Percentiles rank a stretch among this genome's conserved stretches.
Conservation (phyloP, 2,113 vertebrate genomes). For the Phylloscopus trochiloides region DNA sequence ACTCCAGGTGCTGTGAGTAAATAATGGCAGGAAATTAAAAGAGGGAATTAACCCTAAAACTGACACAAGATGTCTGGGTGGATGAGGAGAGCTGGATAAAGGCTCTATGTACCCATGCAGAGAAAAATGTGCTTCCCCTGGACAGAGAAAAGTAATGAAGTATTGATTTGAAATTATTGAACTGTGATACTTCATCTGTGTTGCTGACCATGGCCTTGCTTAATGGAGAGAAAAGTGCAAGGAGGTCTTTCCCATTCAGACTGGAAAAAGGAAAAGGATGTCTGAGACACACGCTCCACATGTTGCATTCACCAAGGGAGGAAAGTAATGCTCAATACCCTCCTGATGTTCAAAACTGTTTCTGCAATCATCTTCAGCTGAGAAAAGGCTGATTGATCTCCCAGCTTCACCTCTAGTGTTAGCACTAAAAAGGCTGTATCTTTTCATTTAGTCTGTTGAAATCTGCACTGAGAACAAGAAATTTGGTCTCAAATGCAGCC, state of each 20-base stretch:
- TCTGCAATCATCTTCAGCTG: neutral
- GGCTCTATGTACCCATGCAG: neutral
- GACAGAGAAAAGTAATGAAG: neutral
- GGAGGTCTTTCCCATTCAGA: neutral
- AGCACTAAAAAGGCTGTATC: neutral
- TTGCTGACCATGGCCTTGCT: neutral
- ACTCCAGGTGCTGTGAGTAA: neutral
- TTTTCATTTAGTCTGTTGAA: neutral
- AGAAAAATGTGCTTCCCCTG: neutral
- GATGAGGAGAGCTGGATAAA: neutral
- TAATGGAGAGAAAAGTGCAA: neutral
- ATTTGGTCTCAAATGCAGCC: neutral
- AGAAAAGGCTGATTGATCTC: slow-evolving; percentile 18
- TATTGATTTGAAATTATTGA: slow-evolving; percentile 20
- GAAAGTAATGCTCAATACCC: neutral
- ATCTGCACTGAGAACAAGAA: neutral
- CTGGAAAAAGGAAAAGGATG: neutral
- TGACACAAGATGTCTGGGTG: neutral
- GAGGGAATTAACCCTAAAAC: neutral
- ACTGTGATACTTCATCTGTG: neutral
- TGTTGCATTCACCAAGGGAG: neutral
- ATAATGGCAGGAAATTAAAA: neutral
- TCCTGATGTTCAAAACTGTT: slow-evolving; percentile 1
- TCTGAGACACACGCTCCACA: neutral
- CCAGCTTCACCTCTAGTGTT: neutral